Base-by-base conservation (phyloP, 2,888 invertebrate genomes). In the Bruchidius siliquastri region DNA sequence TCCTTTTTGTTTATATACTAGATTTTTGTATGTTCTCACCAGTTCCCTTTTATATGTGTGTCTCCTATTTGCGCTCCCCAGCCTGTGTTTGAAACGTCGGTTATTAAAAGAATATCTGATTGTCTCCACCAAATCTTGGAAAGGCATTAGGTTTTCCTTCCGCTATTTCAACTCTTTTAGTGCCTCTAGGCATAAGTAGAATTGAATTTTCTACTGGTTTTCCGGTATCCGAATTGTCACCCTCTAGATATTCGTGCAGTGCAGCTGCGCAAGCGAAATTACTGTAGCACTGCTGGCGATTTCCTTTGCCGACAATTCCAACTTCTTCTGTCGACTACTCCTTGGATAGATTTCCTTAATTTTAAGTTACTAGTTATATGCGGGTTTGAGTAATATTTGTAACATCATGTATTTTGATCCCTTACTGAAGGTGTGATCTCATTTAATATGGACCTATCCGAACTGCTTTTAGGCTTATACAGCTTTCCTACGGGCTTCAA, bases 1-100 rank as follows among this genome's bases (percentile, higher is more conserved):
- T 78, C 77, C 67, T 78, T 78, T 69, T 21, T 69, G 74, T 78
- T 78, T 67, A 78, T 76, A 67, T 78, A 77, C 76, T 76, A 78
- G 10, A 20, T 13, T 21, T 26, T 30, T 72, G 77, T 77, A 13
- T 22, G 10, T 0, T n/a, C n/a, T 0, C 69, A 49, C 77, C 77
- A 79, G 18, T 6, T 10, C 18, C 72, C 32, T 68, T 68, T 70
- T 21, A 76, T 22, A 0, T 67, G 4, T 20, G 2, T 66, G 67
- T 74, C 49, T 30, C 73, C 72, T 1, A 77, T 13, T 13, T 74
- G 75, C 0, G 78, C 74, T 32, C 77, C 78, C 78, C 78, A 77
- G 20, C 77, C 79, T 13, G 67, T 20, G 21, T 78, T 67, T 20
- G 75, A 74, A 0, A 78, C 77, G 68, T 79, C 78, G 30, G 77